Conservation (phyloP, 2,888 invertebrate genomes). For the Helleia helle region DNA sequence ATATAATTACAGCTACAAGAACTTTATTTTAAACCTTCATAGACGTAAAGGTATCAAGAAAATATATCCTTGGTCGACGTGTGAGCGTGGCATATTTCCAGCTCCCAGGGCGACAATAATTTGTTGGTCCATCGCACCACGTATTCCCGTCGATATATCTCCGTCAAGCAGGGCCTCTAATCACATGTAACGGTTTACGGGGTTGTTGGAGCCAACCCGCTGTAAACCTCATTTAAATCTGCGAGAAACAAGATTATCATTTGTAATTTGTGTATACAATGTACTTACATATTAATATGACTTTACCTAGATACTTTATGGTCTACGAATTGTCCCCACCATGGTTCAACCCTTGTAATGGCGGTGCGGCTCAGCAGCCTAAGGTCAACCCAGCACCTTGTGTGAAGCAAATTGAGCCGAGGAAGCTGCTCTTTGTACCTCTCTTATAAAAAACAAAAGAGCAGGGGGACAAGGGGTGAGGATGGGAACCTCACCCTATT, state of each 20-base stretch:
- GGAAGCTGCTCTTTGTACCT: too few species aligned
- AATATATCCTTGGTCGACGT: slow-evolving; percentile 26
- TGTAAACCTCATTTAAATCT: neutral
- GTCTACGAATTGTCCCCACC: too few species aligned
- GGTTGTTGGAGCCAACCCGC: slow-evolving; percentile 26
- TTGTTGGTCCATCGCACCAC: slow-evolving; percentile 58
- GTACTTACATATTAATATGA: too few species aligned
- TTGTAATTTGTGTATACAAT: neutral
- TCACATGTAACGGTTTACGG: slow-evolving; percentile 41
- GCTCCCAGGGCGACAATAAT: slow-evolving; percentile 64
- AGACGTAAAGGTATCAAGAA: slow-evolving; percentile 7
- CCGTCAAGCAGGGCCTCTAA: slow-evolving; percentile 31
- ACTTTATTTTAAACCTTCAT: slow-evolving; percentile 7
- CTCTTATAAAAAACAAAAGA: too few species aligned
- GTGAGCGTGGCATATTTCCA: slow-evolving; percentile 50
- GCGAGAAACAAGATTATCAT: neutral
- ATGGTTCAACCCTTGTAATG: too few species aligned
- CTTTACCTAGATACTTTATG: too few species aligned
- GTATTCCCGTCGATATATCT: slow-evolving; percentile 35
- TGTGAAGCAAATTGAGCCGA: too few species aligned
- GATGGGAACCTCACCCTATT: too few species aligned
- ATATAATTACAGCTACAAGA: too few species aligned
- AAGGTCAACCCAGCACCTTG: too few species aligned
- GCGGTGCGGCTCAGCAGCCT: too few species aligned
- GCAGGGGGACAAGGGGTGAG: too few species aligned